These are phyloP conservation scores for Styela clava DNA, from an alignment of 23 tunicate genomes.

Conservation along the genomic window DNA sequence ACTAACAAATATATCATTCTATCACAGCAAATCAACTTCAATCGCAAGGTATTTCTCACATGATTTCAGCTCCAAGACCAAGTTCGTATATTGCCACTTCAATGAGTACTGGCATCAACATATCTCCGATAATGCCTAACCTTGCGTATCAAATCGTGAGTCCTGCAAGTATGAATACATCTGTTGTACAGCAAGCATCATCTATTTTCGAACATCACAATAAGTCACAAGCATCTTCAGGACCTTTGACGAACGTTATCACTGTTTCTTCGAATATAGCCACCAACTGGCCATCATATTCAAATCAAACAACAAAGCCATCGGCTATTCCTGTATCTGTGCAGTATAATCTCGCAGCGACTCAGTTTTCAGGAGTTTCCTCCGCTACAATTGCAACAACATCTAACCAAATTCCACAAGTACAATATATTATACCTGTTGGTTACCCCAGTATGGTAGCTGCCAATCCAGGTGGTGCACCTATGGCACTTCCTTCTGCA, in stretches of 20 bases:
- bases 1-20: too few relatives aligned
- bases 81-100: too few relatives aligned
- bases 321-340: background rate
- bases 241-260: too few relatives aligned
- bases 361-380: background rate
- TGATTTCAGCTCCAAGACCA: too few relatives aligned
- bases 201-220: too few relatives aligned
- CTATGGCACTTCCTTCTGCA: background rate
- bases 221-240: background rate
- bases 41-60: too few relatives aligned
- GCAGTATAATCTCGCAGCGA: background rate
- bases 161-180: background rate
- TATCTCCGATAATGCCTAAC: background rate
- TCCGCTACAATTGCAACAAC: background rate
- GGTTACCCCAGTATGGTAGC: slow-evolving; percentile 8
- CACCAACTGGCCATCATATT: too few relatives aligned
- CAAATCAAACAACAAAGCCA: background rate
- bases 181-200: too few relatives aligned
- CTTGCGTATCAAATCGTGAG: background rate
- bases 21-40: too few relatives aligned
- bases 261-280: too few relatives aligned
- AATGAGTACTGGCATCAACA: background rate
- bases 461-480: background rate
- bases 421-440: slow-evolving; percentile 7
- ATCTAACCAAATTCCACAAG: background rate